Evolutionary conservation across 2,888 invertebrate genomes (phyloP), one percentile per base, ranked within the genome.

Genomic region (Acleris laterana): DNA sequence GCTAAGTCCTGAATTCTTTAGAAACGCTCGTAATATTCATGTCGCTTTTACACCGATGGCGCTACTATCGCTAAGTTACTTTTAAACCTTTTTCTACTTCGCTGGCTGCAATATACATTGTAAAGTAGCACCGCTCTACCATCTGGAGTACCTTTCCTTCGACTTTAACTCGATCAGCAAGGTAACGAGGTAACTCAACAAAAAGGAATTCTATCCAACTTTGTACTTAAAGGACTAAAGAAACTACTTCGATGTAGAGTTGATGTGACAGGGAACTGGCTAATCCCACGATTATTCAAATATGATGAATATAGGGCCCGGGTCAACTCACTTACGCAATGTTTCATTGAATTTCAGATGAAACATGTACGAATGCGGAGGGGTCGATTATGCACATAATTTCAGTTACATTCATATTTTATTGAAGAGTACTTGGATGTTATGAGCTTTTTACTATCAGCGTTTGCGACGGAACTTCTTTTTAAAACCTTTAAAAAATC

Each of bases 251-350:
- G 46, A 56, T 42, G 50, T 38, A 50, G 56, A 38, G 20, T 38
- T 19, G n/a, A 22, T 57, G 51, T 62, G 56, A 20, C 50, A 46
- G 46, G 50, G 32, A 51, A 17, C 59, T 22, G 53, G 63, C 68
- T 77, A 80, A 81, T 80, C 83, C 77, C 63, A 65, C 69, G 81
- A 83, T 83, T 85, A 87, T 83, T 85, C 72, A 79, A 83, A 86
- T 82, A 72, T 72, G 61, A 72, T 75, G 70, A 13, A 38, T 78
- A 78, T 75, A 78, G 79, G 44, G 46, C 63, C 61, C 63, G 56
- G 61, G 56, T 61, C 65, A 66, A 56, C 51, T 32, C 28, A 56
- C 49, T 49, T 50, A 60, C 28, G 44, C 50, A 22, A 50, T 52
- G 57, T 50, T 62, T 48, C n/a, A 32, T 16, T 16, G 20, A 65